phyloP scores from a whole-genome alignment of 2,113 vertebrate genomes.

The Galbula dea region DNA sequence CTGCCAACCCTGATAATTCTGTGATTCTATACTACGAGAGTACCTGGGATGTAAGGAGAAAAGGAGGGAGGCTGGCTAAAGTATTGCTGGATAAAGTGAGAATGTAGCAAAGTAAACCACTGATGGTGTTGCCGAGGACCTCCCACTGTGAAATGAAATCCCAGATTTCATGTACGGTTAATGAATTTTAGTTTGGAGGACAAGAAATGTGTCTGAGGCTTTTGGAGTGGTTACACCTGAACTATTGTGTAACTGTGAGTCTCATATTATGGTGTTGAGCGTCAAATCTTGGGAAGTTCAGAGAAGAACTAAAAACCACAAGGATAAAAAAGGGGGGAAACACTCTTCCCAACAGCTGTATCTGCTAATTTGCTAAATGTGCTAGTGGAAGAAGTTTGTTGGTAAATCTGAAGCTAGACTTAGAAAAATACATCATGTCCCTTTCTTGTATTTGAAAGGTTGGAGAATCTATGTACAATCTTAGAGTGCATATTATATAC shows the following conservation, averaged over 20 bases:
- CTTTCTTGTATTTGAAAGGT: not conserved
- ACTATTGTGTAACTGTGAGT: not conserved
- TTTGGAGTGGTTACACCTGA: not conserved
- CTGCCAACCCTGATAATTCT: too few species aligned
- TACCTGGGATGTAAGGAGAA: not conserved
- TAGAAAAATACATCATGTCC: not conserved
- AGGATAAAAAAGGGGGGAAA: not conserved
- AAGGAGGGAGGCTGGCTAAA: not conserved
- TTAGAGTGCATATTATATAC: not conserved
- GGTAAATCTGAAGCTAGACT: not conserved
- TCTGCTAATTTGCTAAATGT: not conserved
- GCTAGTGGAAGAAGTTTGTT: not conserved
- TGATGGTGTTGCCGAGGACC: not conserved
- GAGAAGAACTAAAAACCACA: not conserved
- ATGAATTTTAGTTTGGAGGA: not conserved
- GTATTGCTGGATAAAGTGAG: not conserved
- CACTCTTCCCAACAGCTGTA: not conserved
- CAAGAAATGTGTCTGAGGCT: fast-evolving
- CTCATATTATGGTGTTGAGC: not conserved
- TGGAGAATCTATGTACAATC: not conserved
- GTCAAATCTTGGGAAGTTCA: not conserved
- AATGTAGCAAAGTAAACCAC: not conserved
- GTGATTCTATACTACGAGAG: too few species aligned
- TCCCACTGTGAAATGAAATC: not conserved
- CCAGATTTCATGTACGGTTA: not conserved